phyloP scores from a whole-genome alignment of 2,888 invertebrate genomes.

The Drosophila mettleri region DNA sequence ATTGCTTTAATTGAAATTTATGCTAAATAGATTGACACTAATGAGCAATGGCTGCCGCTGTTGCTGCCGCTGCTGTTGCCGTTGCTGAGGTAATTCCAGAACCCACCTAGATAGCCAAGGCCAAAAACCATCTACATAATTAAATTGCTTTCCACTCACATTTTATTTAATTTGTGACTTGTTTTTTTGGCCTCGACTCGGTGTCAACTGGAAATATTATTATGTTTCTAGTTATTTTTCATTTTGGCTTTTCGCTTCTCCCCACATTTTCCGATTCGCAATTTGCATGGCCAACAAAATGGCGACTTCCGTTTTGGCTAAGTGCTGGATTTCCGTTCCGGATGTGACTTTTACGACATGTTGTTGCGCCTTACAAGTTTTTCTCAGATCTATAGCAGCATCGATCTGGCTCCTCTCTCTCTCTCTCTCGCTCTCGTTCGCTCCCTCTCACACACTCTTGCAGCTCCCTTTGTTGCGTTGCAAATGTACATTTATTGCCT shows the following conservation, averaged over 20 bases:
- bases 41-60: constrained; percentile 72
- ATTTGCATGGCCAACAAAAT: constrained; percentile 68
- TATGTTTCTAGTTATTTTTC: constrained; percentile 22
- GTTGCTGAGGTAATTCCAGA: constrained; percentile 58
- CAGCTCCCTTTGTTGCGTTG: constrained; percentile 19
- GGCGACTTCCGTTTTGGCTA: constrained; percentile 63
- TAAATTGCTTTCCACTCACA: constrained; percentile 65
- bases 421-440: neutral
- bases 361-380: constrained; percentile 26
- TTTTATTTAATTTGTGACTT: constrained; percentile 16
- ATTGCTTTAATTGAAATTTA: constrained; percentile 81
- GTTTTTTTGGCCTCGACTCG: constrained; percentile 16
- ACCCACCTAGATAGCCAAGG: constrained; percentile 25
- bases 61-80: constrained; percentile 14
- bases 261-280: constrained; percentile 15
- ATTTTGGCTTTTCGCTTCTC: neutral
- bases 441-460: neutral
- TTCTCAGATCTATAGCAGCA: constrained; percentile 37
- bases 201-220: constrained; percentile 65
- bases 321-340: constrained; percentile 69
- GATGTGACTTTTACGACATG: constrained; percentile 49
- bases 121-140: constrained; percentile 72
- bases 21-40: constrained; percentile 81
- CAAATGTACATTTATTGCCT: constrained; percentile 69
- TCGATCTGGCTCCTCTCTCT: constrained; percentile 36